Conservation (phyloP, 1,140 invertebrate species). For the Dendrolimus punctatus region DNA sequence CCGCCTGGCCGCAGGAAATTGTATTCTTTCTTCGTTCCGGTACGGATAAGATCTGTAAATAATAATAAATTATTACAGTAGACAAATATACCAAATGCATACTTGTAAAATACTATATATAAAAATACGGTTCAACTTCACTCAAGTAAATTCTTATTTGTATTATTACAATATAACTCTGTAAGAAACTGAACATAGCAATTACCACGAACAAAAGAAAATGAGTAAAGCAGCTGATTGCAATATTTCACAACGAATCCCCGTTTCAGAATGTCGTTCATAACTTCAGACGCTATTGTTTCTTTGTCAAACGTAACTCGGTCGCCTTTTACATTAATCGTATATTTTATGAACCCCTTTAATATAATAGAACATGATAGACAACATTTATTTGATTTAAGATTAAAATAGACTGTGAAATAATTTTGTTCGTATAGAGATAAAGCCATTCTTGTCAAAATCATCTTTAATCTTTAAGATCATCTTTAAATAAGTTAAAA, state of each 20-base stretch:
- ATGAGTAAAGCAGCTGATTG: constrained; percentile 23
- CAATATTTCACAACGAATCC: constrained; percentile 22
- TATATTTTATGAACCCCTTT: constrained; percentile 44
- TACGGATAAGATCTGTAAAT: no score
- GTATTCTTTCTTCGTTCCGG: no score
- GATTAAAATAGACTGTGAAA: neutral
- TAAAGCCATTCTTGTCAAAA: no score
- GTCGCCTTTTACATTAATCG: constrained; percentile 44
- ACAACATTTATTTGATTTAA: neutral
- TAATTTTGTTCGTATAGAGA: constrained; percentile 9
- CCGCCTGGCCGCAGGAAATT: no score
- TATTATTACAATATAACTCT: neutral
- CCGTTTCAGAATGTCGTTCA: constrained; percentile 23
- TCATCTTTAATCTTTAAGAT: no score
- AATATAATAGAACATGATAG: constrained; percentile 30
- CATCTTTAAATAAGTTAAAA: no score
- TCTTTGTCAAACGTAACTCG: constrained; percentile 39
- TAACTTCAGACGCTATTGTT: constrained; percentile 44
- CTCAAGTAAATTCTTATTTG: neutral
- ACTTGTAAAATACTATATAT: no score
- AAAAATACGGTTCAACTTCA: no score
- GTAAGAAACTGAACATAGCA: constrained; percentile 1
- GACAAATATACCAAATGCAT: no score
- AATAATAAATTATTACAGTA: no score
- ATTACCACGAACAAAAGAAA: constrained; percentile 16